Evolutionary conservation across 2,888 invertebrate genomes (phyloP), one percentile per base, ranked within the genome.

Genomic region (Elmis aenea): DNA sequence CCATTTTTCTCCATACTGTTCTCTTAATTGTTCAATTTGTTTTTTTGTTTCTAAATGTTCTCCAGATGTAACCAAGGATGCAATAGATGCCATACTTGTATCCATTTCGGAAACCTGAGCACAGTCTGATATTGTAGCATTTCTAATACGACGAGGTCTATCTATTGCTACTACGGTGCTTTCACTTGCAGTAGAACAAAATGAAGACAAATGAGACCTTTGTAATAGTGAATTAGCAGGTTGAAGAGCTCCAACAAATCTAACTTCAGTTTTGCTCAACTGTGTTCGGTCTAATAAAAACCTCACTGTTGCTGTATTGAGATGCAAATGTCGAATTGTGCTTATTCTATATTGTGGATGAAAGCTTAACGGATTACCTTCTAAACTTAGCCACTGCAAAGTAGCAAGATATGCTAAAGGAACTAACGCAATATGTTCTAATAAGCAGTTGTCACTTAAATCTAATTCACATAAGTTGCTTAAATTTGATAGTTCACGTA

Each of bases 1-100:
- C 81, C 81, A 82, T 30, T 74, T 70, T 46, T 73, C 72, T 6
- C 81, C 81, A 55, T 73, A 77, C 49, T 72, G 71, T 42, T 73
- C 62, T 8, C 78, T 66, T 10, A 81, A 51, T 12, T 66, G 69
- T 47, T 79, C 71, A 38, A 81, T 73, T 58, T 76, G 72, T 45
- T 71, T 70, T 49, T 77, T 79, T 0, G 74, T 75, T 50, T 75
- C 74, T 38, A 79, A 61, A 54, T 78, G 75, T 32, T 74, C 73
- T 13, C 58, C 56, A 11, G 64, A 62, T 13, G 56, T 54, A 2
- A 30, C 4, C 3, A 18, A 6, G 18, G 18, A 18, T 18, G 18
- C 5, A 18, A 18, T 18, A 8, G 18, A 18, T 18, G 18, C 18
- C 5, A 18, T 8, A 8, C 18, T 18, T 6, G 8, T 8, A 6